Evolutionary conservation across 2,888 invertebrate genomes (phyloP).

Genomic region (Heliconius hortense): DNA sequence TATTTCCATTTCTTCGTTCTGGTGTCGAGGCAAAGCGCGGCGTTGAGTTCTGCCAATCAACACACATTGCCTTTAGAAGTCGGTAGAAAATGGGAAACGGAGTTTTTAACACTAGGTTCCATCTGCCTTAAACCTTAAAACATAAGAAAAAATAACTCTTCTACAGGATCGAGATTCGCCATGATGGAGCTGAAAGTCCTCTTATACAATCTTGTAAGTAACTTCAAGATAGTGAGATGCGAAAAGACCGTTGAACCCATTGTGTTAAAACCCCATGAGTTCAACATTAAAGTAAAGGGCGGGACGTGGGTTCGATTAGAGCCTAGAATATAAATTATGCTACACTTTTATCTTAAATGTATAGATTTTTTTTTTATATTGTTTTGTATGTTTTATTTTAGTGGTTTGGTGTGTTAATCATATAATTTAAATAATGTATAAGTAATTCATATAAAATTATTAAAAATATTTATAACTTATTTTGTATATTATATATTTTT

Average conservation of each 20-base stretch:
- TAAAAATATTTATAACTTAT: no score
- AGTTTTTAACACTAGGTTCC: no score
- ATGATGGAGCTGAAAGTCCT: constrained; percentile 65
- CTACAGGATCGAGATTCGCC: constrained; percentile 68
- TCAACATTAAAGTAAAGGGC: constrained; percentile 54
- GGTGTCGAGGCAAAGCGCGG: no score
- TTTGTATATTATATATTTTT: background rate
- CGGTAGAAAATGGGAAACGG: no score
- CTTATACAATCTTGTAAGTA: constrained; percentile 57
- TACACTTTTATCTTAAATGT: background rate
- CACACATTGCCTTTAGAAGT: no score
- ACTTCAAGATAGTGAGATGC: constrained; percentile 61
- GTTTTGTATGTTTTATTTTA: background rate
- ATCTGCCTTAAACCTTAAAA: no score
- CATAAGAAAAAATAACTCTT: background rate
- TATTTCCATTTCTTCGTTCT: no score
- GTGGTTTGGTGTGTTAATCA: background rate
- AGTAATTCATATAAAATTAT: no score
- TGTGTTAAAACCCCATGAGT: constrained; percentile 49
- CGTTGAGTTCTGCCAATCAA: no score
- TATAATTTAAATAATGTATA: background rate
- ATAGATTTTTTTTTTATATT: background rate
- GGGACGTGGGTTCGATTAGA: constrained; percentile 61
- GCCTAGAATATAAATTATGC: constrained; percentile 32
- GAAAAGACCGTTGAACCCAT: constrained; percentile 66